Conservation (phyloP, 2,888 invertebrate species). For the Agrotis puta region DNA sequence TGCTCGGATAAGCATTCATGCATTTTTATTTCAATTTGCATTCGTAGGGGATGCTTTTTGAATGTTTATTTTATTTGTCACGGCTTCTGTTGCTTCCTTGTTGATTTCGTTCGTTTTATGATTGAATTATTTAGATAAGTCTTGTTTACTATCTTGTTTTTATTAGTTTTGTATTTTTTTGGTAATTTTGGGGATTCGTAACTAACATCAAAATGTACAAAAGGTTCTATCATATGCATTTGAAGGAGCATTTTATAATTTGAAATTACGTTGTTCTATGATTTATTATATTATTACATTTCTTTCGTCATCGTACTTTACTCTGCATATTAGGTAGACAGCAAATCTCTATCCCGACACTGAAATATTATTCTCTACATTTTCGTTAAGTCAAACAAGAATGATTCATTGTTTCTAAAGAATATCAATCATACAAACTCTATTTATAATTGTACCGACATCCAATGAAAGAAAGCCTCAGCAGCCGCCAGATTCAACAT, state of each 20-base stretch:
- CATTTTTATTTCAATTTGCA: constrained; percentile 82
- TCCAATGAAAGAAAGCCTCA: constrained; percentile 57
- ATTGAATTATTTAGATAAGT: constrained; percentile 34
- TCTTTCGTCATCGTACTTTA: not conserved
- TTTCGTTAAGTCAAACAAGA: not conserved
- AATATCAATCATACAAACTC: constrained; percentile 50
- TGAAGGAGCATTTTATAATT: not conserved
- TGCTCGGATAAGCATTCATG: constrained; percentile 75
- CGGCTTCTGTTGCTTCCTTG: constrained; percentile 44
- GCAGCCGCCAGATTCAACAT: constrained; percentile 65
- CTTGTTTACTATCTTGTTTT: constrained; percentile 1
- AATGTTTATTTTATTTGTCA: constrained; percentile 66
- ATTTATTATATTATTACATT: too few species aligned
- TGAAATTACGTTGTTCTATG: too few species aligned
- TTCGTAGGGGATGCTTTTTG: constrained; percentile 68
- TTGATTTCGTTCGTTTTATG: constrained; percentile 31
- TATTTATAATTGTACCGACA: constrained; percentile 49
- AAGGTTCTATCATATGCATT: not conserved
- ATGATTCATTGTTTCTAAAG: constrained; percentile 36
- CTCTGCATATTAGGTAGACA: not conserved
- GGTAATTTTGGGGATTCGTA: not conserved
- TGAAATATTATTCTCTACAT: not conserved
- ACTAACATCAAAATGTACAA: not conserved
- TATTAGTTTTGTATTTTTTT: not conserved
- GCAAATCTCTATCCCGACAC: not conserved